phyloP scores from a whole-genome alignment of 2,113 vertebrate genomes.

The Trichechus manatus region DNA sequence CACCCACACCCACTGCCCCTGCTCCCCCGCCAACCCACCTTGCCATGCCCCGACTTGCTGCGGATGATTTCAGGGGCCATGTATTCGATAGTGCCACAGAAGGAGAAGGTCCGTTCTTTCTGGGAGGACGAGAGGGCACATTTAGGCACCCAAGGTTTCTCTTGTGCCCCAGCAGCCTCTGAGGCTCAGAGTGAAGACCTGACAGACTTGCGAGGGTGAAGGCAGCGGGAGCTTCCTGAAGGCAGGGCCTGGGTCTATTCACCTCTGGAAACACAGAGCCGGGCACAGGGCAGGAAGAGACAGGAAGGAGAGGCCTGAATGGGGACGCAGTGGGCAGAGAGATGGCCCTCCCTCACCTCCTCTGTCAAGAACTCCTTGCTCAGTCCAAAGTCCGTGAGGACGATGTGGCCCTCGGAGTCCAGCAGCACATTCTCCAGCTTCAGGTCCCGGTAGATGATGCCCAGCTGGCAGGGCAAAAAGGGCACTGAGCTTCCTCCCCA shows the following conservation, averaged over 20 bases:
- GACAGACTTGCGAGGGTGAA: neutral
- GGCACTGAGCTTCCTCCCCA: neutral
- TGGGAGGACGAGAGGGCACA: conserved; percentile 70
- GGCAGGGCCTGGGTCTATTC: neutral
- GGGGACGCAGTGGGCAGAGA: fast-evolving
- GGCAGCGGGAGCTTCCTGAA: neutral
- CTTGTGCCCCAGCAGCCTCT: neutral
- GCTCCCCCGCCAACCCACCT: conserved; percentile 86
- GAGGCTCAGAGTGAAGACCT: neutral
- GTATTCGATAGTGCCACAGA: conserved; percentile 96
- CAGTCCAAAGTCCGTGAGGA: conserved; percentile 96
- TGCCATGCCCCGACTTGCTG: conserved; percentile 94
- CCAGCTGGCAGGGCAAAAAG: conserved; percentile 87
- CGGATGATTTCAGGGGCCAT: conserved; percentile 97
- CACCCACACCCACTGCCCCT: neutral
- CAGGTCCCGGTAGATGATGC: conserved; percentile 95
- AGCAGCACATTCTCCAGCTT: conserved; percentile 96
- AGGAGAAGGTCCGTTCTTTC: conserved; percentile 95
- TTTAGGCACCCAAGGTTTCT: neutral
- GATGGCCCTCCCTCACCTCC: conserved; percentile 87
- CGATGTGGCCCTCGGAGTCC: conserved; percentile 94
- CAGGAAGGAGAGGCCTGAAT: neutral
- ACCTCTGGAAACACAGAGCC: neutral
- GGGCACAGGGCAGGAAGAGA: neutral
- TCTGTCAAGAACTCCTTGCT: conserved; percentile 96